Base-by-base conservation (phyloP, 2,113 vertebrate genomes). In the Oreochromis niloticus region DNA sequence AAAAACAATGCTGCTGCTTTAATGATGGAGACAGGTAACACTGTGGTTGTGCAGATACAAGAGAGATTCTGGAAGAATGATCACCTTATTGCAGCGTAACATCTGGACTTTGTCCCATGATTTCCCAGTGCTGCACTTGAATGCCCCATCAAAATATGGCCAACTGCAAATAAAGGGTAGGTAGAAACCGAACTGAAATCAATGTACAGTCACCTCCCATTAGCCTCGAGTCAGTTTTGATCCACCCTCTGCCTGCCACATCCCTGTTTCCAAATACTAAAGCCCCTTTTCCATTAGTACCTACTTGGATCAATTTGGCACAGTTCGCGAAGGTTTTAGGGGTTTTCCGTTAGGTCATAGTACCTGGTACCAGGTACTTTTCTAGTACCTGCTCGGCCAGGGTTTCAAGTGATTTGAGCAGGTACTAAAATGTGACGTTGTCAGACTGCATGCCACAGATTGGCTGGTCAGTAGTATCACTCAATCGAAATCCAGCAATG, bases 391-490 rank as follows among this genome's bases (percentile, higher is more conserved):
- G 59, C 59, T 63, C 1, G 30, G 30, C 9, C 30, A 0, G 30
- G 32, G 59, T 36, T 17, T 32, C 59, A 7, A 36, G 59, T 36
- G 32, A 63, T 63, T n/a, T 17, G n/a, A 63, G 6, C 59, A 63
- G 59, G 59, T 63, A 63, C 59, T 63, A 36, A 63, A 63, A 63
- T 34, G 59, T 63, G 30, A 63, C 17, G 19, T 7, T 63, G 59
- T 32, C 2, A 36, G 59, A 36, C 17, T 12, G 59, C 32, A 3
- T 63, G 59, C 32, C 9, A 63, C 32, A n/a, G 59, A 4, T 63
- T 63, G 32, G 59, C 6, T 63, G 17, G 32, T 63, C 32, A 36
- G 9, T 36, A 36, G 6, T 32, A 34, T 66, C 61, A 66, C 61
- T 66, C 0, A 1, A 66, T 66, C n/a, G 32, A 63, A 63, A 12